phyloP scores from a whole-genome alignment of 2,113 vertebrate genomes.

The Spea bombifrons region DNA sequence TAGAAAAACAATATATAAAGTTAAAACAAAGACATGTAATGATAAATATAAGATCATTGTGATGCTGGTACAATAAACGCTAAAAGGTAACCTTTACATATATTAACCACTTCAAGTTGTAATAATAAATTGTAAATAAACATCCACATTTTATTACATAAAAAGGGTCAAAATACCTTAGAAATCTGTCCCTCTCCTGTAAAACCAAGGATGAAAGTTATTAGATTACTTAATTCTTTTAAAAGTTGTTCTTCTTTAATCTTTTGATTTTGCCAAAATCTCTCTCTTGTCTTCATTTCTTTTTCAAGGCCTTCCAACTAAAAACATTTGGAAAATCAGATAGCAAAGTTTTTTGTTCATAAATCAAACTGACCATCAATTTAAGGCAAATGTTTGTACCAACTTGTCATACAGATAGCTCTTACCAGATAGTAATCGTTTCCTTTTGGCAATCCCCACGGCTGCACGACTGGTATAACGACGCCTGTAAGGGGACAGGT shows the following conservation, averaged over 20 bases:
- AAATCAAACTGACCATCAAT: no score
- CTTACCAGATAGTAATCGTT: constrained; percentile 69
- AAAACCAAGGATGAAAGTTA: constrained; percentile 53
- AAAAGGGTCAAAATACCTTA: constrained; percentile 56
- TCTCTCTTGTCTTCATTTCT: constrained; percentile 64
- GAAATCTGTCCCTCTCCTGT: constrained; percentile 53
- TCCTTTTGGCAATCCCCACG: constrained; percentile 63
- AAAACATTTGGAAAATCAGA: constrained; percentile 12
- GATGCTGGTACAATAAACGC: no score
- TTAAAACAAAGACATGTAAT: background rate
- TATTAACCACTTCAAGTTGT: no score
- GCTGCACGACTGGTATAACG: constrained; percentile 72
- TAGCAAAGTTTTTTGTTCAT: no score
- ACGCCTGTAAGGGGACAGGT: constrained; percentile 61
- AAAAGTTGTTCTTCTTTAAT: constrained; percentile 68
- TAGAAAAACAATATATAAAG: background rate
- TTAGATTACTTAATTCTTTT: constrained; percentile 58
- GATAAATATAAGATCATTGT: no score
- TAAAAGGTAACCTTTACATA: no score
- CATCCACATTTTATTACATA: no score
- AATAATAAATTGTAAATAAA: no score
- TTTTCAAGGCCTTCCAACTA: constrained; percentile 72
- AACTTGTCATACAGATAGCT: no score
- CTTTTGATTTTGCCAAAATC: constrained; percentile 70
- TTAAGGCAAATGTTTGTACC: no score